Conservation (phyloP, 2,888 invertebrate species). For the Metacarcinus magister region DNA sequence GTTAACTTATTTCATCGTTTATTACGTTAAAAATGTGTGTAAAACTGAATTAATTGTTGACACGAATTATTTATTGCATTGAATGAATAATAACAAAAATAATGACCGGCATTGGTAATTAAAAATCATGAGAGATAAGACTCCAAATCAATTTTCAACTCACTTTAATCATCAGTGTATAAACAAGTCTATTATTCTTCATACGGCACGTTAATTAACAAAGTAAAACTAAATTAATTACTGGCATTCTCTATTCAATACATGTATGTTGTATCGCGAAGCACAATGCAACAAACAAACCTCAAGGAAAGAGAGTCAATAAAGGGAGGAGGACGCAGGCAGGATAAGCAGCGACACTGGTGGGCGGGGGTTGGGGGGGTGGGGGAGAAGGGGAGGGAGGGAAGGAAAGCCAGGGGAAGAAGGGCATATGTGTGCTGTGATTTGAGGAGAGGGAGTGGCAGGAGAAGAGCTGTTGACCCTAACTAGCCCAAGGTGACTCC, state of each 20-base stretch:
- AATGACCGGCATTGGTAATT: not conserved
- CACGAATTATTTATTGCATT: not conserved
- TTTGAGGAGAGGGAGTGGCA: conserved; percentile 40
- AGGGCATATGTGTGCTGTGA: conserved; percentile 42
- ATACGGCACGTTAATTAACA: not conserved
- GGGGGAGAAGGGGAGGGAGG: not conserved
- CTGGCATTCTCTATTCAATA: not conserved
- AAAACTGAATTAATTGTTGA: not conserved
- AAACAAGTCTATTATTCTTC: not conserved
- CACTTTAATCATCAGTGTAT: not conserved
- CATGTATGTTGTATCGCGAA: not conserved
- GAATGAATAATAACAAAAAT: not conserved
- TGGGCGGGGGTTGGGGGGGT: not conserved
- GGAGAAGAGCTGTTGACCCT: conserved; percentile 35
- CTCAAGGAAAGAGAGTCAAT: not conserved
- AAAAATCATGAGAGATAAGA: not conserved
- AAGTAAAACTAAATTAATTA: not conserved
- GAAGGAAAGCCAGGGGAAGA: not conserved
- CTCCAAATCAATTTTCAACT: not conserved
- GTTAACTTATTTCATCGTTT: not conserved
- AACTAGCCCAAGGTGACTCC: not conserved
- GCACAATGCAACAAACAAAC: not conserved
- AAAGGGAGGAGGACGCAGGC: conserved; percentile 40
- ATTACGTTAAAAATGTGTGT: not conserved
- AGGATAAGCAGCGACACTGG: not conserved